These are phyloP conservation scores for Cybosia mesomella DNA, from an alignment of 2,888 invertebrate species.

Conservation along the genomic window DNA sequence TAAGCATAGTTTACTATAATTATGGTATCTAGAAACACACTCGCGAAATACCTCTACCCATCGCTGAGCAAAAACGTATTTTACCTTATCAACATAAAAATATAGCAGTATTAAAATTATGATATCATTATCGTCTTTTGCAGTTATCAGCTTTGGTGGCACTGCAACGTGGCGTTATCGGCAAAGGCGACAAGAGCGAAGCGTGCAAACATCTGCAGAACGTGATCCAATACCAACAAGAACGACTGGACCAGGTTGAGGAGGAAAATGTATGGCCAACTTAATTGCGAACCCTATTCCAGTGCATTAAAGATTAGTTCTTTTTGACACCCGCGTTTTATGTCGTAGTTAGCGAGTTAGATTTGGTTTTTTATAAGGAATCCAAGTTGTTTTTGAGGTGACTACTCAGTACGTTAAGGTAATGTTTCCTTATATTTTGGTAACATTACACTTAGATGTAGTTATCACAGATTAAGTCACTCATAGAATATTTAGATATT, in stretches of 20 bases:
- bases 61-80: too few species aligned
- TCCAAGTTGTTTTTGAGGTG: not conserved
- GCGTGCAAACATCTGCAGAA: constrained; percentile 79
- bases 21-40: too few species aligned
- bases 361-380: constrained; percentile 4
- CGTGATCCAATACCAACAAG: constrained; percentile 77
- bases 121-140: constrained; percentile 11
- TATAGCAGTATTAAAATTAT: not conserved
- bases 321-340: constrained; percentile 43
- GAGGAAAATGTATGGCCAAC: constrained; percentile 76
- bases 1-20: too few species aligned
- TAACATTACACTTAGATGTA: constrained; percentile 4
- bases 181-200: constrained; percentile 67
- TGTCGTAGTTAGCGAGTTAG: constrained; percentile 48
- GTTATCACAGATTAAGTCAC: not conserved
- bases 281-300: constrained; percentile 43
- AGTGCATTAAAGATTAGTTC: constrained; percentile 40
- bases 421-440: constrained; percentile 10
- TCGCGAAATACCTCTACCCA: too few species aligned
- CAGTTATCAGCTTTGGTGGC: constrained; percentile 76
- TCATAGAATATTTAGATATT: not conserved
- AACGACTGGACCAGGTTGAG: constrained; percentile 71
- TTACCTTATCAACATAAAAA: too few species aligned
- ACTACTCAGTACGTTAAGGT: not conserved
- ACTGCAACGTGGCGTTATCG: constrained; percentile 74